Evolutionary conservation across 2,797 vertebrate species (phyloP), one percentile per base, ranked within the genome.

Genomic region (Bryconaethiops microstoma): DNA sequence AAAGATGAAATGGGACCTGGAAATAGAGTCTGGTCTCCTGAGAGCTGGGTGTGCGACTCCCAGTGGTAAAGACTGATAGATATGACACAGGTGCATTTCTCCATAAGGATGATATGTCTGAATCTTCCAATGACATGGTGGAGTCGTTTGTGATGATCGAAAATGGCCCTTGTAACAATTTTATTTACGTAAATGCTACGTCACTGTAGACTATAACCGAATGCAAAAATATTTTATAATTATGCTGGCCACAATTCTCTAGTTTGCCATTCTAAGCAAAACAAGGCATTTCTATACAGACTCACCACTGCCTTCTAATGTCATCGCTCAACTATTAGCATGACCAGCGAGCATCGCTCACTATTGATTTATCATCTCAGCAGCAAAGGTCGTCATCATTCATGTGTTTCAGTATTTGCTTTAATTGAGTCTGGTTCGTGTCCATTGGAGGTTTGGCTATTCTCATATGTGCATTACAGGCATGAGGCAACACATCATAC

Each of bases 1-100:
- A 63, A 83, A 88, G 84, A 89, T 87, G 59, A 87, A 88, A 84
- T 77, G 59, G 60, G 80, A 67, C n/a, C 84, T 83, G 79, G 77
- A 88, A 88, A 84, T 87, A 87, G 83, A 76, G 83, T 77, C 40
- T 6, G 19, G 68, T 75, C 79, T 80, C 83, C 63, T 69, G 80
- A 81, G 82, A 74, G 14, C 62, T 21, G 64, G 68, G 29, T 71
- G 48, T 72, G 69, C 12, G 8, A 50, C 76, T 76, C 85, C 69
- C 60, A 52, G 48, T 69, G 55, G 82, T 52, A 78, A 45, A 76
- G 73, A 82, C 80, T 76, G 80, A 54, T 77, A 67, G 71, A 79
- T 74, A 71, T 74, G 71, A 86, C 76, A 82, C 81, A 39, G 71
- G 81, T 78, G 65, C 50, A 72, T 74, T 73, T 82, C 35, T 68